Base-by-base conservation (phyloP, 2,797 vertebrate genomes). In the Sebastes taczanowskii region DNA sequence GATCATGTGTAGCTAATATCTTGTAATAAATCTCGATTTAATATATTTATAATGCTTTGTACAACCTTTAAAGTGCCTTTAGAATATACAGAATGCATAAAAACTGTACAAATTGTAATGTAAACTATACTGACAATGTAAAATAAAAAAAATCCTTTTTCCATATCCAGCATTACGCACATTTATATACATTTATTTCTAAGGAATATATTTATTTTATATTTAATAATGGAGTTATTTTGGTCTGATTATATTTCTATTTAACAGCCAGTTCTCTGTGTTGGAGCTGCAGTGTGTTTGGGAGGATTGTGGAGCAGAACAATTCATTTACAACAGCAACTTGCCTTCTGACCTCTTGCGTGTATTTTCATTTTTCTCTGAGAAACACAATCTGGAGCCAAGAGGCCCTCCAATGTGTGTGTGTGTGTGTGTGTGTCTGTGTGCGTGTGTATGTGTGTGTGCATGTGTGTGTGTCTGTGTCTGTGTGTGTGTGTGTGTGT, bases 21-120 rank as follows among this genome's bases (percentile, higher is more conserved):
- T 96, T 95, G 95, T 92, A 95, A 96, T 96, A 96, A 96, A 96
- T 96, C 93, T 95, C 93, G 86, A 96, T 97, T 97, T 96, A 97
- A 96, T 97, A 97, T 88, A 97, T 94, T 93, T 91, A 78, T 91
- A 90, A 91, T 87, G 74, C 82, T 89, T 91, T 93, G 87, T 93
- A 90, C 84, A 85, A 78, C 80, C 80, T 65, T 55, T 35, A 95
- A 94, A 34, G 95, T 96, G 95, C 94, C 94, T 95, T 96, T 78
- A 27, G 16, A 69, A 91, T 23, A 87, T 14, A 84, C 77, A 87
- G 78, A 77, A 87, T 71, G 67, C 82, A 80, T 80, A 84, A 71
- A 90, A 81, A 34, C 49, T 94, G 90, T 94, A 91, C 68, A 92
- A 91, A 93, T 16, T 92, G 82, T 92, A 86, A 86, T 92, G 87